phyloP scores from a whole-genome alignment of 2,113 vertebrate genomes.

The Neodon shergylaensis region DNA sequence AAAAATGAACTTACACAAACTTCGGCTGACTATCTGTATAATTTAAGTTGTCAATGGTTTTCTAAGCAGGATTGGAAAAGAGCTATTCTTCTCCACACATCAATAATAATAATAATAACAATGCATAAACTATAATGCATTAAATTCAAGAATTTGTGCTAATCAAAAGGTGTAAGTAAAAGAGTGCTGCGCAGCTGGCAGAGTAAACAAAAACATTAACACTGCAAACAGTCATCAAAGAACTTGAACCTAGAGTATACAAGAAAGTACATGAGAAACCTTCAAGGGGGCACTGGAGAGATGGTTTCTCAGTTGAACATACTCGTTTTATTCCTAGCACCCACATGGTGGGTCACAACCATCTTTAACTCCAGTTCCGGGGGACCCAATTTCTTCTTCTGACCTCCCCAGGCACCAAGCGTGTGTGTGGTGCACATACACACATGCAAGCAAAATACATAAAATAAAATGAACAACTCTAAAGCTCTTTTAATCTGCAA shows the following conservation, averaged over 20 bases:
- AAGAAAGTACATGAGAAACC: background rate
- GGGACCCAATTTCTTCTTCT: background rate
- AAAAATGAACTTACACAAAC: background rate
- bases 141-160: background rate
- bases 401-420: background rate
- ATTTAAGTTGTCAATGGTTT: background rate
- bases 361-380: background rate
- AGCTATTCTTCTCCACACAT: too few species aligned
- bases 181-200: background rate
- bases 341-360: background rate
- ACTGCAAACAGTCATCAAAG: background rate
- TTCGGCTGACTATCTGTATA: background rate
- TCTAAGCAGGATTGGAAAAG: background rate
- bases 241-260: background rate
- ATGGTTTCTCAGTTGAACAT: background rate
- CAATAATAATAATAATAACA: background rate
- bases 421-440: background rate
- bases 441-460: background rate
- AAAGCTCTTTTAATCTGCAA: background rate
- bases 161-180: background rate
- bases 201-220: background rate
- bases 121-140: background rate
- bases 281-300: background rate
- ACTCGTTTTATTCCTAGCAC: background rate
- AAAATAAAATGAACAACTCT: background rate